Conservation (phyloP, 2,113 vertebrate species). For the Eudyptes chrysolophus region DNA sequence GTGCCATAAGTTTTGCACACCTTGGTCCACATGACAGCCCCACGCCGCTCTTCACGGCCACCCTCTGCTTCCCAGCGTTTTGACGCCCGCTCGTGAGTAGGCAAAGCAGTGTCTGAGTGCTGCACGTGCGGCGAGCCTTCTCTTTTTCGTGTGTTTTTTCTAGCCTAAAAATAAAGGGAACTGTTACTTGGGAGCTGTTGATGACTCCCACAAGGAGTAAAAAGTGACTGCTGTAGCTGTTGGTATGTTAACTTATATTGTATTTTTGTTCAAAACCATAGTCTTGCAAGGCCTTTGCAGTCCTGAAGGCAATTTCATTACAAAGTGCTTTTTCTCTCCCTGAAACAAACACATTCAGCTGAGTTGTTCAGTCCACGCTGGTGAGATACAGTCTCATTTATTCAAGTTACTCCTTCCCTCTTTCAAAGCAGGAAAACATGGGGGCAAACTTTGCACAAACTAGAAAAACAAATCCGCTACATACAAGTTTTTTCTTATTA, state of each 20-base stretch:
- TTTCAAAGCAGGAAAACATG: background rate
- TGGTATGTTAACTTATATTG: background rate
- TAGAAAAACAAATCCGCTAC: conserved; percentile 9
- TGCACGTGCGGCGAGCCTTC: fast-evolving
- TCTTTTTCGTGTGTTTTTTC: background rate
- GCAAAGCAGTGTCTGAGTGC: fast-evolving
- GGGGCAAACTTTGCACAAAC: background rate
- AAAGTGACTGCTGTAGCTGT: background rate
- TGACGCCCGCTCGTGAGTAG: fast-evolving
- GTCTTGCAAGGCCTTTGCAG: background rate
- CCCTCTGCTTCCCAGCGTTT: background rate
- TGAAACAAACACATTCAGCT: background rate
- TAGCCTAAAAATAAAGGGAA: background rate
- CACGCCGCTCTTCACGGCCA: fast-evolving
- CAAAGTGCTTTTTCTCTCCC: background rate
- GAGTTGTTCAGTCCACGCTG: background rate
- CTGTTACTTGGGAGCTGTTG: background rate
- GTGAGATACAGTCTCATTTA: background rate
- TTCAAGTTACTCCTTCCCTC: background rate
- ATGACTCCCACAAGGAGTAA: background rate
- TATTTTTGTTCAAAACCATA: background rate
- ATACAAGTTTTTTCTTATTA: conserved; percentile 20
- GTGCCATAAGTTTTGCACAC: background rate
- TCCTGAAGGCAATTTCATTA: background rate
- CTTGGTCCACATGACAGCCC: background rate